Evolutionary conservation across 2,888 invertebrate species (phyloP), one percentile per base, ranked within the genome.

Genomic region (Steinernema scapterisci): DNA sequence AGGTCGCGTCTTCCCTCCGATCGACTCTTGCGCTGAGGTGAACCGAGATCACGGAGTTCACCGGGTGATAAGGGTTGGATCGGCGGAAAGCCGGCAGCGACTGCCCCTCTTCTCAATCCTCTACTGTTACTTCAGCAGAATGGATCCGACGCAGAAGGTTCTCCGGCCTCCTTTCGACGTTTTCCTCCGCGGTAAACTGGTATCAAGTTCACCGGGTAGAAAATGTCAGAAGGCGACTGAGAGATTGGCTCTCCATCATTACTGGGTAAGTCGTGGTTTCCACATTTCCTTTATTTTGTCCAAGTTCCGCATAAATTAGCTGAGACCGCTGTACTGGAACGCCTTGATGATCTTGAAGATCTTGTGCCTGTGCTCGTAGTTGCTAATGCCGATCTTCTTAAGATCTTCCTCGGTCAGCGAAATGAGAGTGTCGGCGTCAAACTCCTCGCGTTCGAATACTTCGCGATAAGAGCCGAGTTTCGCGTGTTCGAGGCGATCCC

Each of bases 51-150:
- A 5, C 19, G 5, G 54, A 19, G 54, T 54, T 54, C 54, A 54
- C 25, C 54, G 54, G 54, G 54, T 54, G 54, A 54, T 54, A 54
- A 54, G 54, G 25, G 54, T 54, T 54, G 54, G 54, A 54, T 54
- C 54, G 25, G 54, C 9, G 38, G 38, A 9, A 38, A 38, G 38
- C 38, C 38, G 38, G 38, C 3, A 25, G 21, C 51, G 11, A 16
- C 11, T 2, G 11, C 54, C 25, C 2, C 54, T 25, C 54, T 54
- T 13, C 48, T 48, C 38, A 38, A 3, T 38, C 38, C 5, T 38
- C 38, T 3, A 38, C 38, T 38, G 38, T 9, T 9, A 9, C 38
- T 6, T 38, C 38, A 38, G 9, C n/a, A n/a, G n/a, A n/a, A n/a
- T n/a, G n/a, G n/a, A n/a, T n/a, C n/a, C n/a, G n/a, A n/a, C n/a